These are phyloP conservation scores for Nowickia ferox DNA, from an alignment of 2,888 invertebrate species.

Conservation along the genomic window DNA sequence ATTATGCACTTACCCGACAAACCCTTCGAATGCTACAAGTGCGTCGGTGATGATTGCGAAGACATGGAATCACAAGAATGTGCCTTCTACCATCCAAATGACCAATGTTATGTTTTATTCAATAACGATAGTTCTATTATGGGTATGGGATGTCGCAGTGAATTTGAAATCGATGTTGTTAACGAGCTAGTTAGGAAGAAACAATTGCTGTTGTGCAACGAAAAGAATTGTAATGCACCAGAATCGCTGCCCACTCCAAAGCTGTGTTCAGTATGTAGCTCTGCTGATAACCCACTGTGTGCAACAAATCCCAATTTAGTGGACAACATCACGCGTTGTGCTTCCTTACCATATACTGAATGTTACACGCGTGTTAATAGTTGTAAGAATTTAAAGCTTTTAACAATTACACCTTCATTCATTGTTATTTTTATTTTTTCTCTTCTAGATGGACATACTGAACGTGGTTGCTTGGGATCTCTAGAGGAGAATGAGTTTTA, in stretches of 20 bases:
- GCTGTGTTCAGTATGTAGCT: constrained; percentile 77
- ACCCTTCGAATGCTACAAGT: constrained; percentile 77
- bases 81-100: constrained; percentile 74
- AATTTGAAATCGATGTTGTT: constrained; percentile 75
- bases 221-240: constrained; percentile 76
- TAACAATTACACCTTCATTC: background rate
- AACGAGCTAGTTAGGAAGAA: constrained; percentile 76
- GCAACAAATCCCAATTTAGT: constrained; percentile 80
- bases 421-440: background rate
- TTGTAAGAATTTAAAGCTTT: constrained; percentile 66
- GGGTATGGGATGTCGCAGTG: constrained; percentile 80
- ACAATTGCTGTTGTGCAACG: constrained; percentile 76
- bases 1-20: constrained; percentile 72
- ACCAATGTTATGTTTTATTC: constrained; percentile 78
- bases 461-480: constrained; percentile 77
- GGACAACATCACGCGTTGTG: constrained; percentile 72
- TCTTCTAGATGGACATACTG: constrained; percentile 75
- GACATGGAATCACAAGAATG: constrained; percentile 72
- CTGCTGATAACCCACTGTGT: constrained; percentile 76
- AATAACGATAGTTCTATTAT: constrained; percentile 72
- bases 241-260: constrained; percentile 71
- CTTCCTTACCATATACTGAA: constrained; percentile 77
- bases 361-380: constrained; percentile 78
- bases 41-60: constrained; percentile 74
- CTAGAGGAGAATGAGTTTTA: constrained; percentile 75